Evolutionary conservation across 2,113 vertebrate genomes (phyloP).

Genomic region (Uria lomvia): DNA sequence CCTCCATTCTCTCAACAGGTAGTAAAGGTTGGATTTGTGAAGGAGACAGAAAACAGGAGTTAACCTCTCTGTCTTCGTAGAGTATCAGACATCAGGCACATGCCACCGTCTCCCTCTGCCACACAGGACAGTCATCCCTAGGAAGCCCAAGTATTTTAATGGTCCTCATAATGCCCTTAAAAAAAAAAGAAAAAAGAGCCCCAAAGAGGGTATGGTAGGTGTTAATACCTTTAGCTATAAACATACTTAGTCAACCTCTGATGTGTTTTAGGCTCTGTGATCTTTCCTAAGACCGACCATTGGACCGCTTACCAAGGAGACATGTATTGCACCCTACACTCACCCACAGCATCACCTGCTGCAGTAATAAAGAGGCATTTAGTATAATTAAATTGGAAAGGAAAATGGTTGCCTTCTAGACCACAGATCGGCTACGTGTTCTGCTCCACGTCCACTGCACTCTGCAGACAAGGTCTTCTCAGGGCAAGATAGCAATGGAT

Average conservation of each 20-base stretch:
- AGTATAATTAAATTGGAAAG: neutral
- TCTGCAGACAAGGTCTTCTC: neutral
- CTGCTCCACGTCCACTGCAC: neutral
- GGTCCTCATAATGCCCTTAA: neutral
- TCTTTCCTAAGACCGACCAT: neutral
- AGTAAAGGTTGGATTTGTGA: neutral
- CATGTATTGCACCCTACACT: neutral
- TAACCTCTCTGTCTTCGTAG: neutral
- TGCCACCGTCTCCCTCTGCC: neutral
- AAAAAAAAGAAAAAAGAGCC: neutral
- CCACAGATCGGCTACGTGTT: rapidly evolving
- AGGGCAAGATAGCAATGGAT: neutral
- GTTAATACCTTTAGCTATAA: neutral
- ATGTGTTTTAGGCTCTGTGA: neutral
- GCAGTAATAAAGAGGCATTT: neutral
- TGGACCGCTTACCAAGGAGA: neutral
- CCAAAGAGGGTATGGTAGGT: neutral
- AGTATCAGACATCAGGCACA: neutral
- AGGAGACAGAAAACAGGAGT: neutral
- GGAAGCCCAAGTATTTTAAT: neutral
- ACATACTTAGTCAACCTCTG: neutral
- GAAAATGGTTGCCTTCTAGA: neutral
- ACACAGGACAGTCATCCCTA: neutral
- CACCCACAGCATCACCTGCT: neutral
- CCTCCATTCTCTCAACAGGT: neutral